Evolutionary conservation across 2,113 vertebrate species (phyloP).

Genomic region (Callionymus lyra): DNA sequence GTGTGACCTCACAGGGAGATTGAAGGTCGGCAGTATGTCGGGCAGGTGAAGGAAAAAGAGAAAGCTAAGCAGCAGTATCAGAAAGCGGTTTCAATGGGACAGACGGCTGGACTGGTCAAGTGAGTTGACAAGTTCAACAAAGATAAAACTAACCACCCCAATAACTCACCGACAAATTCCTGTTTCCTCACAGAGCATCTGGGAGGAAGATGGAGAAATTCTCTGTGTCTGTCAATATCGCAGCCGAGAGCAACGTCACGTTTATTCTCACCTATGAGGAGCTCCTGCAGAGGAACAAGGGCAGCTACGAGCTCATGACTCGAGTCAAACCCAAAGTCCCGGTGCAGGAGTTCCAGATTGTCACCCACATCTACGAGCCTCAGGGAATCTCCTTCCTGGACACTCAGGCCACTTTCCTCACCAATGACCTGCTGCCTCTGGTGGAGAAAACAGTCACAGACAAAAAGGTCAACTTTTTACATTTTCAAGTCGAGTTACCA

Average conservation of each 20-base stretch:
- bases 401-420: slow-evolving; percentile 73
- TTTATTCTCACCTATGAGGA: slow-evolving; percentile 86
- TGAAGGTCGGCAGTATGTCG: slow-evolving; percentile 71
- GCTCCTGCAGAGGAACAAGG: slow-evolving; percentile 75
- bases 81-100: slow-evolving; percentile 77
- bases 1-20: slow-evolving; percentile 72
- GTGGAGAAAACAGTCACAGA: slow-evolving; percentile 79
- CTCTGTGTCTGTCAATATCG: slow-evolving; percentile 79
- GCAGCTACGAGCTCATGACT: slow-evolving; percentile 79
- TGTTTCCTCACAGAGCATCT: slow-evolving; percentile 44
- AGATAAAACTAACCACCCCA: too few species aligned
- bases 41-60: slow-evolving; percentile 83
- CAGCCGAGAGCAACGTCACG: slow-evolving; percentile 71
- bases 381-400: slow-evolving; percentile 79
- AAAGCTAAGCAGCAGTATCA: slow-evolving; percentile 82
- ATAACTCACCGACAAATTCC: background rate
- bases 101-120: slow-evolving; percentile 86
- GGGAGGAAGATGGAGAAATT: slow-evolving; percentile 91
- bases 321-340: slow-evolving; percentile 82
- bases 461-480: slow-evolving; percentile 66
- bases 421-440: slow-evolving; percentile 74
- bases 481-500: background rate
- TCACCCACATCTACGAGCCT: slow-evolving; percentile 81
- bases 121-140: slow-evolving; percentile 40
- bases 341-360: slow-evolving; percentile 79